A percentile compares a stretch with the other conserved stretches of the same genome.
These are phyloP conservation scores for Nothobranchius furzeri DNA, from an alignment of 2,113 vertebrate species.

Conservation along the genomic window DNA sequence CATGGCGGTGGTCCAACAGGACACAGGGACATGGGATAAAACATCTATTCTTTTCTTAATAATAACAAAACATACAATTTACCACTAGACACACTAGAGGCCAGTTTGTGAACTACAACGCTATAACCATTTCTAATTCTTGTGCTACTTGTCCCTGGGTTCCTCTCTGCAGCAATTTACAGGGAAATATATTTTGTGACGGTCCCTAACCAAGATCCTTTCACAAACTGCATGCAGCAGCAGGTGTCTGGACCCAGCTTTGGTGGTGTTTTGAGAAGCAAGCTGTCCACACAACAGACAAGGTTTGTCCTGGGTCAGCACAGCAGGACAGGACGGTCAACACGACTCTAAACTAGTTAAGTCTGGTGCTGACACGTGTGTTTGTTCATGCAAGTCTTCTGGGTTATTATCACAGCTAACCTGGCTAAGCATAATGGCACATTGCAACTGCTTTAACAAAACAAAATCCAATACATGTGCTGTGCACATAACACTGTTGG, in stretches of 20 bases:
- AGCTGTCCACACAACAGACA: conserved; percentile 23
- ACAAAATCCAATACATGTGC: neutral
- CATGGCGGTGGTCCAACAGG: too few relatives aligned
- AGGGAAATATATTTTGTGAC: too few relatives aligned
- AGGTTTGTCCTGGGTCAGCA: conserved; percentile 31
- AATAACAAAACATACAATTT: too few relatives aligned
- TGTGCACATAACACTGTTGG: too few relatives aligned
- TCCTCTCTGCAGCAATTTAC: too few relatives aligned
- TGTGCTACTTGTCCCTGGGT: too few relatives aligned
- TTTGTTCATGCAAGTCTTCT: conserved; percentile 17
- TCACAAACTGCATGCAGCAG: conserved; percentile 81
- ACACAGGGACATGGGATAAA: too few relatives aligned
- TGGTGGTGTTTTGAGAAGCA: conserved; percentile 37
- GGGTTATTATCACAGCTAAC: conserved; percentile 14
- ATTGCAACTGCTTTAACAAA: neutral
- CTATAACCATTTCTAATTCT: too few relatives aligned
- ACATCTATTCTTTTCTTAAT: too few relatives aligned
- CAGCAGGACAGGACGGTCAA: neutral
- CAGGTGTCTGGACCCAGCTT: conserved; percentile 22
- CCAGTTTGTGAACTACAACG: too few relatives aligned
- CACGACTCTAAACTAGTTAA: conserved; percentile 7
- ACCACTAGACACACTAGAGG: too few relatives aligned
- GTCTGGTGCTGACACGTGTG: conserved; percentile 6
- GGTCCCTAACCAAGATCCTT: conserved; percentile 28
- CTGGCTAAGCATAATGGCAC: conserved; percentile 13